These are phyloP conservation scores for Trichacis sp. DNA, from an alignment of 2,888 invertebrate genomes.

Conservation along the genomic window DNA sequence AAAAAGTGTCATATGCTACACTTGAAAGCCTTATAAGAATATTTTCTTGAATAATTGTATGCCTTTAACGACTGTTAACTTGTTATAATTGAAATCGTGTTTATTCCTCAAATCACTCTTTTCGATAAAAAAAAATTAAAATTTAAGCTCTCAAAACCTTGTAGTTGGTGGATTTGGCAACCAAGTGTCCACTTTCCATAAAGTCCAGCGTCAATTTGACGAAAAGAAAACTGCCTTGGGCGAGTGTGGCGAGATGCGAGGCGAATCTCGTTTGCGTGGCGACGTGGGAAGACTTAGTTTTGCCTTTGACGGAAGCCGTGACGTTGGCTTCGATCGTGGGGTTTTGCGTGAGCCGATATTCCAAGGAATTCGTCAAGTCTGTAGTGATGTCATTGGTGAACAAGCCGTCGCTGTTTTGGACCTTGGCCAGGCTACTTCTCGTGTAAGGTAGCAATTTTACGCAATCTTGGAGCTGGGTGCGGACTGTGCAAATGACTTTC, in stretches of 20 bases:
- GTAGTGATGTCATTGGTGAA: constrained; percentile 76
- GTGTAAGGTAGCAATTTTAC: constrained; percentile 87
- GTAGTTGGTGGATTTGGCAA: constrained; percentile 93
- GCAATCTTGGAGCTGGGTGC: constrained; percentile 85
- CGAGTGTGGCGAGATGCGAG: constrained; percentile 84
- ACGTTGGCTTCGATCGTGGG: constrained; percentile 88
- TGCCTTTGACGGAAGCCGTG: constrained; percentile 75
- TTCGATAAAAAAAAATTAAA: background rate
- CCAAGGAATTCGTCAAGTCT: constrained; percentile 89
- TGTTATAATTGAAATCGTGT: no score
- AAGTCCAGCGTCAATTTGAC: constrained; percentile 92
- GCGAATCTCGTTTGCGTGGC: constrained; percentile 84
- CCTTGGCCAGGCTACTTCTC: constrained; percentile 80
- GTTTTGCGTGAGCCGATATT: constrained; percentile 80
- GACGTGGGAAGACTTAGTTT: constrained; percentile 72
- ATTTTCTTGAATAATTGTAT: no score
- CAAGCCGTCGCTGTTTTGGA: constrained; percentile 72
- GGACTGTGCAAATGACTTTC: constrained; percentile 88
- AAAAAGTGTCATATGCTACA: no score
- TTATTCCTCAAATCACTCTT: background rate
- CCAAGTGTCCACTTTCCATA: constrained; percentile 90
- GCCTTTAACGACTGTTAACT: no score
- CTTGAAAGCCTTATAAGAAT: no score
- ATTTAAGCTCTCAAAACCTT: constrained; percentile 79
- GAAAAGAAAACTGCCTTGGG: constrained; percentile 92